Evolutionary conservation across 2,113 vertebrate species (phyloP), one percentile per base, ranked within the genome.

Genomic region (Chascanopsetta lugubris): DNA sequence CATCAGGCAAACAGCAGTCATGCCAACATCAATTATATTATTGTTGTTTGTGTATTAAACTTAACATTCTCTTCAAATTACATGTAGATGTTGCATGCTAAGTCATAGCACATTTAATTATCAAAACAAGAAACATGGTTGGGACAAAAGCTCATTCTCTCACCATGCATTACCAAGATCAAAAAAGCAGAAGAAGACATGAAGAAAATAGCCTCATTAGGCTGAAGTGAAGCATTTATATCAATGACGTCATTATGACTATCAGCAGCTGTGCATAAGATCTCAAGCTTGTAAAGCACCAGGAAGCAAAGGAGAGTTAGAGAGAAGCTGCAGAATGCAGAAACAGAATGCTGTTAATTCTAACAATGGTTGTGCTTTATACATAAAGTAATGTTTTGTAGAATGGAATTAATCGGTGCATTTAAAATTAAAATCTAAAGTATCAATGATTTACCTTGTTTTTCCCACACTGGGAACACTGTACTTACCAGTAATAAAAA

Each of bases 81-180:
- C 15, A 69, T 22, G 58, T 32, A 32, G 73, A 83, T 69, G 75
- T 42, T 72, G 63, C 86, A 88, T 89, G 85, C 87, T 60, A 4
- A 7, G 38, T 18, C 30, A 30, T 66, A 6, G 20, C 58, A 8
- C 24, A n/a, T 61, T 32, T 29, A 17, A 51, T 34, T 22, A 27
- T 34, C 6, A 58, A 2, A 13, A 69, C 47, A 30, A 21, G 10
- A 72, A 61, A 72, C 12, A 48, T 26, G 60, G 5, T 17, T 2
- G 25, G 24, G 29, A 47, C 24, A 69, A 58, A 86, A 75, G 82
- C 85, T 83, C 85, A 88, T 83, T 85, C 73, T 73, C 81, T 77
- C 81, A 87, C 47, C 55, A 63, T 76, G 82, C 85, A 87, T 75
- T 77, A 80, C 32, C 25, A 55, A 74, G 61, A 66, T 64, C 55